Conservation (phyloP, 2,888 invertebrate species). For the Agonum fuliginosum region DNA sequence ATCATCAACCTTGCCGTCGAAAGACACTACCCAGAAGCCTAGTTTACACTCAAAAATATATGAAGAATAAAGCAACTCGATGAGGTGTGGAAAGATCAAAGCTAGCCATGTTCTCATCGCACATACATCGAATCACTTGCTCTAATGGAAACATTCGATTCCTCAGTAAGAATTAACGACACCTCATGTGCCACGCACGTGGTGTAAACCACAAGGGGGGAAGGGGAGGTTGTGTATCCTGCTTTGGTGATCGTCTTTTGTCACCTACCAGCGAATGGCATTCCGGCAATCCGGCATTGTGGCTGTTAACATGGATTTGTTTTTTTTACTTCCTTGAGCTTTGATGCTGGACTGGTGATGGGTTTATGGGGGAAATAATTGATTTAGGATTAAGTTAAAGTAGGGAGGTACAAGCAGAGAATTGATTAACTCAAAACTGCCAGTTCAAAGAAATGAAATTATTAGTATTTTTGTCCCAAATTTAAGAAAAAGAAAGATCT, state of each 20-base stretch:
- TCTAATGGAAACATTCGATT: slow-evolving; percentile 68
- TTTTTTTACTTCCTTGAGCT: background rate
- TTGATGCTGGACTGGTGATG: background rate
- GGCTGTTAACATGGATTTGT: slow-evolving; percentile 7
- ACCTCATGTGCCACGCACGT: slow-evolving; percentile 49
- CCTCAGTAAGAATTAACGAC: slow-evolving; percentile 58
- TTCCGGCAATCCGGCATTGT: background rate
- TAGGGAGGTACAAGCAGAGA: no score
- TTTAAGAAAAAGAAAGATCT: no score
- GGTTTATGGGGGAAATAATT: background rate
- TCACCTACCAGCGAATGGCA: slow-evolving; percentile 39
- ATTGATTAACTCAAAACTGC: no score
- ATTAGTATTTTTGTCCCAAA: no score
- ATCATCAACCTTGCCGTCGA: background rate
- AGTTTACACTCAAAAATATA: slow-evolving; percentile 43
- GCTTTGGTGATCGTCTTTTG: slow-evolving; percentile 55
- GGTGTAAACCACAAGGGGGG: background rate
- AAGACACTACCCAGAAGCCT: background rate
- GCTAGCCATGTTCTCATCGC: slow-evolving; percentile 55
- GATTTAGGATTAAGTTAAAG: no score
- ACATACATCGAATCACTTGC: slow-evolving; percentile 28
- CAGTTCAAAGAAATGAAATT: no score
- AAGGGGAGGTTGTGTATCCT: slow-evolving; percentile 20
- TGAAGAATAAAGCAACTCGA: slow-evolving; percentile 70
- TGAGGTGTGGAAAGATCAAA: slow-evolving; percentile 71